phyloP scores from a whole-genome alignment of 2,888 invertebrate species.

The Clepsis dumicolana region DNA sequence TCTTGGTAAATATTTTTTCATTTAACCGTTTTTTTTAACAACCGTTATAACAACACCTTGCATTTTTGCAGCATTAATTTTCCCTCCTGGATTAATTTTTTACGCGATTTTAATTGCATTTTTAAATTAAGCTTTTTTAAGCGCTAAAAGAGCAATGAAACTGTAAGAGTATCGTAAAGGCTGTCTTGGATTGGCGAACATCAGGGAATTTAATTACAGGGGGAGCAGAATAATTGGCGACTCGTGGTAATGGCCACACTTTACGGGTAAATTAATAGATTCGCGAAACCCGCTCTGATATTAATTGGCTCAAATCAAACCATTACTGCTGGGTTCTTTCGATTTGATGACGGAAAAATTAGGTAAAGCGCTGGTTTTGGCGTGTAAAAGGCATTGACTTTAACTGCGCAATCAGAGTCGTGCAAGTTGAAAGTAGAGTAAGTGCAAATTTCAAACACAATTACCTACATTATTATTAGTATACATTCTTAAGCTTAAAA shows the following conservation, averaged over 20 bases:
- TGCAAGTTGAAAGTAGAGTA: neutral
- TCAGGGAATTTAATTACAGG: constrained; percentile 82
- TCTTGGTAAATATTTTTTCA: neutral
- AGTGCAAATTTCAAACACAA: neutral
- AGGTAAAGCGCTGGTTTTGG: neutral
- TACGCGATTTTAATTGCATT: constrained; percentile 19
- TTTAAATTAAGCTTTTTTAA: constrained; percentile 31
- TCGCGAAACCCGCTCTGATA: constrained; percentile 68
- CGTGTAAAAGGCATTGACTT: neutral
- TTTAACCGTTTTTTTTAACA: neutral
- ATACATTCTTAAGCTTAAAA: too few species aligned
- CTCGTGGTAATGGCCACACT: constrained; percentile 75
- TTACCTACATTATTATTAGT: too few species aligned
- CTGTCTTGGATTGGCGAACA: constrained; percentile 81
- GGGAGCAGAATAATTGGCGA: constrained; percentile 82
- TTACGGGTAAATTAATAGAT: constrained; percentile 83
- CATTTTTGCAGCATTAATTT: neutral
- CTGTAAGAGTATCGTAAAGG: constrained; percentile 79
- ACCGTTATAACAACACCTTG: neutral
- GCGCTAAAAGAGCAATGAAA: constrained; percentile 79
- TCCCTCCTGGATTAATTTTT: constrained; percentile 17
- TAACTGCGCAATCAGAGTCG: neutral
- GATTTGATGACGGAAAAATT: neutral
- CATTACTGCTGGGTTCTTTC: constrained; percentile 51
- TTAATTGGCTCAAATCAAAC: constrained; percentile 73